phyloP scores from a whole-genome alignment of 37 sponge, comb jelly and placozoan genomes.

The Corticium candelabrum region DNA sequence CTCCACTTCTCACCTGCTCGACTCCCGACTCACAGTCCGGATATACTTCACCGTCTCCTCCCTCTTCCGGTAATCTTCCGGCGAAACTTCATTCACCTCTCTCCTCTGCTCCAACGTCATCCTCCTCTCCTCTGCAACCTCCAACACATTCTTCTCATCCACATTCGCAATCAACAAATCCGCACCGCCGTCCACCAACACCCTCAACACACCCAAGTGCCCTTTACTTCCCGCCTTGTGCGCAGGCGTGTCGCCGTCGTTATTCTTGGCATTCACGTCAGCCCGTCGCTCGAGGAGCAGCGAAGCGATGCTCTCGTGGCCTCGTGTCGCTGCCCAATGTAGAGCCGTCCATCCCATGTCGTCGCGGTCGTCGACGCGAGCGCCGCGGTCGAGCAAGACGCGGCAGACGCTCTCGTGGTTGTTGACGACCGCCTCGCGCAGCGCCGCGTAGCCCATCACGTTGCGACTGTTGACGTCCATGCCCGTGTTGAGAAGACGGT shows the following conservation, averaged over 20 bases:
- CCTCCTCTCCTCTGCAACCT: no score
- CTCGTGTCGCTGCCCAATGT: neutral
- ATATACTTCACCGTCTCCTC: no score
- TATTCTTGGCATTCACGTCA: neutral
- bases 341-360: neutral
- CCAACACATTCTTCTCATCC: neutral
- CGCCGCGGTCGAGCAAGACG: neutral
- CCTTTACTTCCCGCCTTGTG: neutral
- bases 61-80: no score
- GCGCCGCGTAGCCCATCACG: neutral
- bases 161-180: neutral
- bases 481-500: neutral
- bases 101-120: no score
- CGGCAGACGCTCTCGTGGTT: neutral
- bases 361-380: neutral
- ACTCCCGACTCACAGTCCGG: no score
- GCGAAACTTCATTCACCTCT: no score
- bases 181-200: neutral
- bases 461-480: neutral
- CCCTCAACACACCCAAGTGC: neutral
- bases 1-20: no score
- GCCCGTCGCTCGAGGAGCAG: neutral
- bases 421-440: conserved; percentile 1
- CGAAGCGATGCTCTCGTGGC: neutral
- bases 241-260: neutral